A percentile compares a stretch with the other conserved stretches of the same genome.
Evolutionary conservation across 1,140 invertebrate genomes (phyloP).

Genomic region (Pemphigus obesinymphae): DNA sequence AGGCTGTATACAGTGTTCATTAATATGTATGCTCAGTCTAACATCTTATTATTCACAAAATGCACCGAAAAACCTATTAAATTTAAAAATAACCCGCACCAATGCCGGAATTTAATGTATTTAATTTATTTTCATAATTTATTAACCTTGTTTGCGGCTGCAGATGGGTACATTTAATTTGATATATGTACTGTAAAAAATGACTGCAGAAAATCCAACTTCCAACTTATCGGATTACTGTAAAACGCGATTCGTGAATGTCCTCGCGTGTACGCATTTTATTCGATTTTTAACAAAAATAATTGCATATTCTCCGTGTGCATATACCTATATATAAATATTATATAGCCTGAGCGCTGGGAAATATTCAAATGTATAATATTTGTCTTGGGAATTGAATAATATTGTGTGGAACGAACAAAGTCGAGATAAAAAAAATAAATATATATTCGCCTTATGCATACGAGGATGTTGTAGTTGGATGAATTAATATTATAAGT

Average conservation of each 20-base stretch:
- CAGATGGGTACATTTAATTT: neutral
- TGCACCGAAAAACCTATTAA: neutral
- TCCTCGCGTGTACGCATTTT: neutral
- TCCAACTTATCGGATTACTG: neutral
- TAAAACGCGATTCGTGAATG: neutral
- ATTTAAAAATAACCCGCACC: neutral
- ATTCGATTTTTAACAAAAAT: constrained; percentile 3
- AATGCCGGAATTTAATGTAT: neutral
- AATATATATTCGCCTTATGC: neutral
- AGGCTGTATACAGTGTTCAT: too few species aligned
- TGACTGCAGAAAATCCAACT: neutral
- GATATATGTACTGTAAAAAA: neutral
- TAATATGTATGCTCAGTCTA: neutral
- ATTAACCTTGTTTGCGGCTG: neutral
- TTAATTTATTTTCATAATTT: neutral
- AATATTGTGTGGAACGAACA: neutral
- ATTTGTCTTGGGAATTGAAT: constrained; percentile 5
- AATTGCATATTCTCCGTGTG: neutral
- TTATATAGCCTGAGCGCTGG: too few species aligned
- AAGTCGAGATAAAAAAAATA: neutral
- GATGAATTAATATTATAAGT: too few species aligned
- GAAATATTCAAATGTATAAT: constrained; percentile 12
- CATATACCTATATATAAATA: too few species aligned
- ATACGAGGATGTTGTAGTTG: too few species aligned
- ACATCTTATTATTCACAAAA: neutral